Conservation (phyloP, 2,113 vertebrate genomes). For the Microcebus griseorufus region DNA sequence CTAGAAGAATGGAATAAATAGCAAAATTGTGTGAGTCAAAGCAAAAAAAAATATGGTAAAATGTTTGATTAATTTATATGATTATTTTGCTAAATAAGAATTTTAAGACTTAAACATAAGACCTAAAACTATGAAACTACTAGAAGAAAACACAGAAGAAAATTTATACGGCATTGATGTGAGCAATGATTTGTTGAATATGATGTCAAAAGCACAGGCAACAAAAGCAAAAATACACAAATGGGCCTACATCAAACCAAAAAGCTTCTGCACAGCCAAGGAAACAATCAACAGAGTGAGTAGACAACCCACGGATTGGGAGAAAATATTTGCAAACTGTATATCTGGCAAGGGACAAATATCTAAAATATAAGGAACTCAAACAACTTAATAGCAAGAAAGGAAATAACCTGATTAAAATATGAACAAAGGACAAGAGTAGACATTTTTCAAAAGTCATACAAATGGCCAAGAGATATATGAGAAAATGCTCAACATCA, state of each 20-base stretch:
- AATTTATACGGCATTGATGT: background rate
- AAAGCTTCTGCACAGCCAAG: background rate
- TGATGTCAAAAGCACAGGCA: background rate
- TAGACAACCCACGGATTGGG: background rate
- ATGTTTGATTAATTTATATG: background rate
- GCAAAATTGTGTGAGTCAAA: background rate
- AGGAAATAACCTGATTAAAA: background rate
- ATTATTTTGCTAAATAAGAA: slow-evolving; percentile 39
- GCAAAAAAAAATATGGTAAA: background rate
- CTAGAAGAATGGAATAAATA: slow-evolving; percentile 20
- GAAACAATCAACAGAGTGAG: background rate
- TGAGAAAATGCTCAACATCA: background rate
- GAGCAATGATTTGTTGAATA: background rate
- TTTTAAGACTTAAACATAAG: background rate
- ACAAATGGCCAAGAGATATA: background rate
- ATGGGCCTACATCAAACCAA: background rate
- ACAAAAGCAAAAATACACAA: background rate
- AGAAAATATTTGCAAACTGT: background rate
- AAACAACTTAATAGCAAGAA: background rate
- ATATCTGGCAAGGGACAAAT: background rate
- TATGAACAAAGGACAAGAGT: background rate
- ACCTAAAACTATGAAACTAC: background rate
- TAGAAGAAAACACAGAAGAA: background rate
- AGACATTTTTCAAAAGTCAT: background rate
- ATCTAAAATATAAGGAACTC: background rate